A percentile compares a stretch with the other conserved stretches of the same genome.
phyloP scores from a whole-genome alignment of 2,113 vertebrate species.

The Labeo catla region DNA sequence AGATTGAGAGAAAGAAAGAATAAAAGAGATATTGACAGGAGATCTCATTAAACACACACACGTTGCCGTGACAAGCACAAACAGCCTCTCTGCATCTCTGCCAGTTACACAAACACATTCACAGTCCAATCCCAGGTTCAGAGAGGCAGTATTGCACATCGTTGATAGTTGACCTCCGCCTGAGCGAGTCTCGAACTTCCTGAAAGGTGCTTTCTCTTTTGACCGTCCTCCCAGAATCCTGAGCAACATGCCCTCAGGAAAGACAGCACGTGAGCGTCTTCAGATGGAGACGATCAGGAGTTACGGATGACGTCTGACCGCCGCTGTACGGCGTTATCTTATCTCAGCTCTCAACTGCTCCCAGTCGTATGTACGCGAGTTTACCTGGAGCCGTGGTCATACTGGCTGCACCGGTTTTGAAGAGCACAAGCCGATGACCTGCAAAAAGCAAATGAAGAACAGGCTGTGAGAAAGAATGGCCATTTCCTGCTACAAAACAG shows the following conservation, averaged over 20 bases:
- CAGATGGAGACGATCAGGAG: not conserved
- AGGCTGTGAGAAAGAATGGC: not conserved
- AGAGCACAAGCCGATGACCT: conserved; percentile 89
- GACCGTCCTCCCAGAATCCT: not conserved
- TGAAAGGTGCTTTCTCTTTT: not conserved
- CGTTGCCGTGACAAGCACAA: not conserved
- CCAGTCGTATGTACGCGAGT: conserved; percentile 79
- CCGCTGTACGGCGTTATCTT: not conserved
- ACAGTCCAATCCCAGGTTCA: conserved; percentile 18
- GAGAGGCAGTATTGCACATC: conserved; percentile 25
- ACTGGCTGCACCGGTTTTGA: conserved; percentile 82
- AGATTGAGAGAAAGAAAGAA: not conserved
- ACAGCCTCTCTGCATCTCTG: not conserved
- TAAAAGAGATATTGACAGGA: conserved; percentile 1
- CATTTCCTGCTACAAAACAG: conserved; percentile 27
- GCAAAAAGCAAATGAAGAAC: conserved; percentile 31
- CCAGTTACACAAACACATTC: not conserved
- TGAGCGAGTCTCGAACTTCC: not conserved
- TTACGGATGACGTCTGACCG: not conserved
- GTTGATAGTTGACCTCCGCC: not conserved
- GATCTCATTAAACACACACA: conserved; percentile 22
- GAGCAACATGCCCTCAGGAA: not conserved
- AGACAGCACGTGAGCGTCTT: not conserved
- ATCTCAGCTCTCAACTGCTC: conserved; percentile 43
- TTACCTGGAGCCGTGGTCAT: conserved; percentile 76